These are phyloP conservation scores for Drosophila funebris DNA, from an alignment of 1,140 invertebrate species.

Conservation along the genomic window DNA sequence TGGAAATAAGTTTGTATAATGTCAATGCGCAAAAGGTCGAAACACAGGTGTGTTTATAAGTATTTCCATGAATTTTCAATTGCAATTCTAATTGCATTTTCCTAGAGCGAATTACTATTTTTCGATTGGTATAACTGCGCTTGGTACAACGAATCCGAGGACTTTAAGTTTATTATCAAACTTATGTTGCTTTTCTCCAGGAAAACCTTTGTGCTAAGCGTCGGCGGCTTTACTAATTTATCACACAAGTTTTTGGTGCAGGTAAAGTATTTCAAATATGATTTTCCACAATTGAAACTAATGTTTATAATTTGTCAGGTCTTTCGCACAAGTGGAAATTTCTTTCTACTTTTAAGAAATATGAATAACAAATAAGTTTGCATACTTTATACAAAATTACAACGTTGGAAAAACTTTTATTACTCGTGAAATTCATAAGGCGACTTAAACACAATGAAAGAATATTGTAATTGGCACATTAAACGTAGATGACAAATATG, in stretches of 20 bases:
- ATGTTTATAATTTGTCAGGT: conserved; percentile 34
- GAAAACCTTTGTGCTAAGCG: conserved; percentile 53
- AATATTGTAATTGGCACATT: conserved; percentile 74
- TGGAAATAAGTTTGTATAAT: conserved; percentile 69
- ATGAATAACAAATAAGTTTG: conserved; percentile 64
- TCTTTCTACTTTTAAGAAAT: conserved; percentile 66
- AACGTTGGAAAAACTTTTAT: conserved; percentile 76
- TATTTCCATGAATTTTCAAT: background rate
- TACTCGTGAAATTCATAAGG: conserved; percentile 53
- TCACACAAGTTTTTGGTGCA: conserved; percentile 65
- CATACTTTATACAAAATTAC: conserved; percentile 64
- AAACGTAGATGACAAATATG: conserved; percentile 73
- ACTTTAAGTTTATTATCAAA: conserved; percentile 68
- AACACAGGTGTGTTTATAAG: conserved; percentile 34
- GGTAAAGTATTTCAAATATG: conserved; percentile 26
- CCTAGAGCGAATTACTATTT: conserved; percentile 59
- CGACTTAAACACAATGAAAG: conserved; percentile 65
- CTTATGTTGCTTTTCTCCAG: conserved; percentile 65
- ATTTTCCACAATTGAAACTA: background rate
- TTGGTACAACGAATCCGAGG: conserved; percentile 65
- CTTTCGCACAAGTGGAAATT: conserved; percentile 71
- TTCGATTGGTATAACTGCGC: conserved; percentile 64
- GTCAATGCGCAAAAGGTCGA: conserved; percentile 64
- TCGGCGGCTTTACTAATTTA: conserved; percentile 68
- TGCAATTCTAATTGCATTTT: background rate